These are phyloP conservation scores for Nematostella vectensis DNA, from an alignment of 92 coral and sea anemone genomes.

Conservation along the genomic window DNA sequence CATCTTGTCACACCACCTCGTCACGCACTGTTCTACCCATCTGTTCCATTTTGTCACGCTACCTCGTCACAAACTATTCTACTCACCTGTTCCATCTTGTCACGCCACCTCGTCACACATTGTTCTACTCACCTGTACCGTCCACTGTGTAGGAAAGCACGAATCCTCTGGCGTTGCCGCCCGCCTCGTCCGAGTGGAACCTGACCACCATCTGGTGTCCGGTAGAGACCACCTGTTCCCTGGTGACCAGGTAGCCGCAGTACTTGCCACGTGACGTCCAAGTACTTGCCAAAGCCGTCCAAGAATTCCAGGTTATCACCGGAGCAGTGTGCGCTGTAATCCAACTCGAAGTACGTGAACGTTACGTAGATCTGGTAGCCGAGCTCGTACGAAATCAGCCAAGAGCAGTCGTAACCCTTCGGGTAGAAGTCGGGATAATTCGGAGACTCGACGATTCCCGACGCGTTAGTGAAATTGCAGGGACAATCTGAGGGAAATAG, in stretches of 20 bases:
- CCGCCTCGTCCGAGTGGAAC: constrained; percentile 24
- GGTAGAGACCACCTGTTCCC: constrained; percentile 32
- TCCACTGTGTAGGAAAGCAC: constrained; percentile 32
- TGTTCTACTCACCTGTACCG: constrained; percentile 36
- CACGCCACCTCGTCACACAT: no score
- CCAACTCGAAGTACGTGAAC: constrained; percentile 39
- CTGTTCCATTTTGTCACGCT: no score
- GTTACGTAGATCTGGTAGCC: constrained; percentile 52
- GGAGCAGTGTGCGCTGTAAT: constrained; percentile 23
- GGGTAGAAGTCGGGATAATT: constrained; percentile 64
- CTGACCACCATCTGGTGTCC: constrained; percentile 22
- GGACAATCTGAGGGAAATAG: constrained; percentile 36
- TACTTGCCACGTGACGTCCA: constrained; percentile 16
- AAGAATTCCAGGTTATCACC: constrained; percentile 40
- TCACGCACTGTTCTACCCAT: no score
- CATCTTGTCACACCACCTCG: no score
- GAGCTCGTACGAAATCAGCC: constrained; percentile 36
- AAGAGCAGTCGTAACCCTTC: constrained; percentile 36
- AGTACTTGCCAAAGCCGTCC: constrained; percentile 26
- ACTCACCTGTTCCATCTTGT: no score
- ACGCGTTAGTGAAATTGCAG: constrained; percentile 30
- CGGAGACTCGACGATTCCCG: constrained; percentile 43
- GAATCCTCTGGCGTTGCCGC: constrained; percentile 34
- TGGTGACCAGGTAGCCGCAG: constrained; percentile 36
- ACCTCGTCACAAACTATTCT: no score